These are phyloP conservation scores for Tupiocoris notatus DNA, from an alignment of 2,888 invertebrate species.

Conservation along the genomic window DNA sequence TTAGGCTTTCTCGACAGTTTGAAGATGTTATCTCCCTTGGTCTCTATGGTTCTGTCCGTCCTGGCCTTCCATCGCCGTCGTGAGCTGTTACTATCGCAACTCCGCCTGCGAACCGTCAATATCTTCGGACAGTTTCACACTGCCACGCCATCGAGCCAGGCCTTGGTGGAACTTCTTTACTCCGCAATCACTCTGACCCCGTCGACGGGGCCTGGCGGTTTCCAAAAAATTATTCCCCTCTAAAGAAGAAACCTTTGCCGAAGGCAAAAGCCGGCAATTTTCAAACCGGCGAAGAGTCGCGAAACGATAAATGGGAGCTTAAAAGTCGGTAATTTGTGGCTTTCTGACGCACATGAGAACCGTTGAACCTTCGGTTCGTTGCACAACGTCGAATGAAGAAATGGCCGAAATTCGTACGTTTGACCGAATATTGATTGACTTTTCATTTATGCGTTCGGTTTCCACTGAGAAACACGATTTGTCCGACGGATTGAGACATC, in stretches of 20 bases:
- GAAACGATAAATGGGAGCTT: conserved; percentile 14
- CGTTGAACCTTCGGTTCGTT: background rate
- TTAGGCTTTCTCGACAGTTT: background rate
- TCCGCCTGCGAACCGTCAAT: background rate
- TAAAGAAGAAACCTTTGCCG: background rate
- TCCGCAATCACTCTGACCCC: background rate
- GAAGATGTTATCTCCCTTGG: background rate
- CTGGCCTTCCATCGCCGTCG: too few relatives aligned
- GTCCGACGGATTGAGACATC: too few relatives aligned
- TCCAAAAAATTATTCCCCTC: background rate
- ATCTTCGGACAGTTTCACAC: background rate
- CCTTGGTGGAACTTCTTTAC: background rate
- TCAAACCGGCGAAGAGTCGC: background rate
- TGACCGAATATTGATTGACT: background rate
- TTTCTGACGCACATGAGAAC: background rate
- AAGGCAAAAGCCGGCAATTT: background rate
- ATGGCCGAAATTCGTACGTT: background rate
- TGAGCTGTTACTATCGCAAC: background rate
- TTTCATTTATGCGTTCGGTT: background rate
- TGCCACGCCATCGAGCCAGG: background rate
- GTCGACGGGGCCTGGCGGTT: background rate
- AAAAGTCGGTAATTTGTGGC: conserved; percentile 4
- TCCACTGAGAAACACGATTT: too few relatives aligned
- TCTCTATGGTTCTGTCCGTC: background rate
- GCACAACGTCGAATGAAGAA: background rate